Percentiles rank a stretch among this genome's conserved stretches.
phyloP scores from a whole-genome alignment of 2,797 vertebrate species.

The Gadopsis marmoratus region DNA sequence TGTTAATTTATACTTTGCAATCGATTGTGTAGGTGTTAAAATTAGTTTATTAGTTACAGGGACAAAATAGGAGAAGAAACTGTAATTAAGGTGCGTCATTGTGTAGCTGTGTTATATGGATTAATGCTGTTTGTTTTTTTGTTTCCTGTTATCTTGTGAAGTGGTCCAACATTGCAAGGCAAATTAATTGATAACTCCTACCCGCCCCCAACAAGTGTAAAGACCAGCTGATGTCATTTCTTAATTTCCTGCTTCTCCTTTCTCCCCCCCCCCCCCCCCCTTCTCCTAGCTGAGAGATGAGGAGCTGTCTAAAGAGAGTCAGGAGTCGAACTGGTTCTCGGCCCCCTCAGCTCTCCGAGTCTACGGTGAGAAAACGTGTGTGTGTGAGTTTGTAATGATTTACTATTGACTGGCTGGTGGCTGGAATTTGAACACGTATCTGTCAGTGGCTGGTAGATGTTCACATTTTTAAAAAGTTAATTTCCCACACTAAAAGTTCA shows the following conservation, averaged over 20 bases:
- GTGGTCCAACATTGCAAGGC: too few relatives aligned
- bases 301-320: conserved; percentile 98
- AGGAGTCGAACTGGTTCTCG: conserved; percentile 99
- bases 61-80: too few relatives aligned
- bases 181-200: background rate
- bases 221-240: background rate
- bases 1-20: background rate
- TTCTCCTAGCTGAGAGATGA: conserved; percentile 93
- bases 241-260: background rate
- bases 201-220: background rate
- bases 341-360: conserved; percentile 97
- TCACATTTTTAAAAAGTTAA: too few relatives aligned
- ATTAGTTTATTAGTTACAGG: background rate
- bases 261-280: conserved; percentile 42
- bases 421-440: too few relatives aligned
- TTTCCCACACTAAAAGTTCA: background rate
- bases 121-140: background rate
- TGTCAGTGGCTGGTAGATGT: too few relatives aligned
- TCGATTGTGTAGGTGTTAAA: background rate
- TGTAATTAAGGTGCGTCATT: background rate
- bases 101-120: background rate
- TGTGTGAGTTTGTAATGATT: too few relatives aligned
- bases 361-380: conserved; percentile 87
- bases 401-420: too few relatives aligned
- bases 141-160: background rate